These are phyloP conservation scores for Nestor notabilis DNA, from an alignment of 2,113 vertebrate species.

Conservation along the genomic window DNA sequence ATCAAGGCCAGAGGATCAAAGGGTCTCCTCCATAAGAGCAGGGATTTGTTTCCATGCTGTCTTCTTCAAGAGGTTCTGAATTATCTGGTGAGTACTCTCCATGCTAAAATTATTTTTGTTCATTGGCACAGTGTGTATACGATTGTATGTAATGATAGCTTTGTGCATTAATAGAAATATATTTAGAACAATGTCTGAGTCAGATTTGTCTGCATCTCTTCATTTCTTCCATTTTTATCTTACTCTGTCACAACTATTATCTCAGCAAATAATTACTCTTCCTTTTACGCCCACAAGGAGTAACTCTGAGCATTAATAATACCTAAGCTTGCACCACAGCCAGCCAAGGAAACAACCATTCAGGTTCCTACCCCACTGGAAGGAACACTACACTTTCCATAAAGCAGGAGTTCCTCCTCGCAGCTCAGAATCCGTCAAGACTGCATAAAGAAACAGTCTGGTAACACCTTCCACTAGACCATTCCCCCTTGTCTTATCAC, in stretches of 20 bases:
- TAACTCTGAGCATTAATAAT: background rate
- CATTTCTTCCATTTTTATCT: background rate
- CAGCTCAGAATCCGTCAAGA: background rate
- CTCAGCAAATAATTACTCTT: background rate
- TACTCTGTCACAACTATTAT: background rate
- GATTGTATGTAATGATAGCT: background rate
- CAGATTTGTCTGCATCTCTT: background rate
- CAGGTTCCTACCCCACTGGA: background rate
- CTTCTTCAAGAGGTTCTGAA: slow-evolving; percentile 7
- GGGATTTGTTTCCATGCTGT: background rate
- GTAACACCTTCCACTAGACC: background rate
- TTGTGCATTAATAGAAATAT: background rate
- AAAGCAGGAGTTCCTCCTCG: background rate
- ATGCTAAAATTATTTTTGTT: background rate
- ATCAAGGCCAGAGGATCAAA: slow-evolving; percentile 44
- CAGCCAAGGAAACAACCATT: background rate
- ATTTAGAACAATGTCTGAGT: background rate
- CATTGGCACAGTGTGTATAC: background rate
- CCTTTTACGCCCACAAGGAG: background rate
- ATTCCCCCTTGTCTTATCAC: background rate
- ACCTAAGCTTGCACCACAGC: background rate
- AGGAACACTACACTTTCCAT: background rate
- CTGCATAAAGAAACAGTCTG: background rate
- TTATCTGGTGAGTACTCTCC: background rate
- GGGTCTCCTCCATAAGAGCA: background rate